Evolutionary conservation across 1,140 invertebrate genomes (phyloP).

Genomic region (Apocrypta bakeri): DNA sequence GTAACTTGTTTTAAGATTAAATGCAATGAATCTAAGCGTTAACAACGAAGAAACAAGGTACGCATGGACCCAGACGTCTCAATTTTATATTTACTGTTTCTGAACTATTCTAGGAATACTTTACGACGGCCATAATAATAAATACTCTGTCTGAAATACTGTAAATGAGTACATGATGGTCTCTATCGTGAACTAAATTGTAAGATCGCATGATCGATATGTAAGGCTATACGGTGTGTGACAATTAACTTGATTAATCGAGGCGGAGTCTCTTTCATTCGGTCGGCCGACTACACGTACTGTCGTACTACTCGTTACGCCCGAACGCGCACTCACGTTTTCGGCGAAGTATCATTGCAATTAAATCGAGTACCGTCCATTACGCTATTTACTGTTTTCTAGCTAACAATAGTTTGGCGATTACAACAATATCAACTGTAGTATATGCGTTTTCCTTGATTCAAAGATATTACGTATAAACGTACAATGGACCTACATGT

Average conservation of each 20-base stretch:
- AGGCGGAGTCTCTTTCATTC: neutral
- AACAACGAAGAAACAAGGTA: neutral
- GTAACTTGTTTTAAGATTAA: neutral
- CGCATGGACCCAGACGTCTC: neutral
- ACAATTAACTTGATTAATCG: neutral
- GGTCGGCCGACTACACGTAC: neutral
- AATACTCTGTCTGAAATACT: slow-evolving; percentile 41
- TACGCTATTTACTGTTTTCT: no score
- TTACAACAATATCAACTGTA: no score
- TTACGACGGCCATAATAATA: slow-evolving; percentile 25
- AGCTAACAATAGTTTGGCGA: no score
- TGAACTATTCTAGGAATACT: slow-evolving; percentile 40
- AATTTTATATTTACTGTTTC: slow-evolving; percentile 16
- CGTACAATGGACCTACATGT: no score
- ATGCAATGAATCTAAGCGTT: neutral
- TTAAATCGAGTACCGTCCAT: no score
- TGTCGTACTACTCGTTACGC: neutral
- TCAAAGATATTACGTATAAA: no score
- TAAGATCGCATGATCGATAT: slow-evolving; percentile 20
- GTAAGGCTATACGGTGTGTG: neutral
- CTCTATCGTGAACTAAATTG: slow-evolving; percentile 32
- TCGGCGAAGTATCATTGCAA: neutral
- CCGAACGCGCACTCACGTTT: neutral
- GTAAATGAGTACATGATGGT: slow-evolving; percentile 22
- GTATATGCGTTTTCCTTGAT: no score